Evolutionary conservation across 2,113 vertebrate species (phyloP).

Genomic region (Hippocampus zosterae): DNA sequence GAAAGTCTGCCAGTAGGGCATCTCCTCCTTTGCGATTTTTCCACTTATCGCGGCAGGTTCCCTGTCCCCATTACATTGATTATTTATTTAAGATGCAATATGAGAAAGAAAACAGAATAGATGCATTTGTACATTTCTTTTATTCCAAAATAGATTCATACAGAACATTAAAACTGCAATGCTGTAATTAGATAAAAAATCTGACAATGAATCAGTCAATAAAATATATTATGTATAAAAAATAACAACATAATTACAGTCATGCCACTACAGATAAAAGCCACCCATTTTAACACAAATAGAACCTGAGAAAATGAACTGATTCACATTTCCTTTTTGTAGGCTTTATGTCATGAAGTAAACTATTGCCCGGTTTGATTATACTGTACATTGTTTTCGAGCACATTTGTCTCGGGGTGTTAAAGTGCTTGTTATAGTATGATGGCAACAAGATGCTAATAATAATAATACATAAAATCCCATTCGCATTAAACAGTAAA

Average conservation of each 20-base stretch:
- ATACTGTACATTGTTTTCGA: conserved; percentile 22
- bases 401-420: conserved; percentile 31
- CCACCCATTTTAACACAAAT: conserved; percentile 11
- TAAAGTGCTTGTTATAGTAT: conserved; percentile 64
- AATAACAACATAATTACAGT: conserved; percentile 34
- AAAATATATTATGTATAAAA: conserved; percentile 44
- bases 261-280: conserved; percentile 2
- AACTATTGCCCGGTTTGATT: conserved; percentile 14
- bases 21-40: too few relatives aligned
- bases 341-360: conserved; percentile 11
- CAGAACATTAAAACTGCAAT: conserved; percentile 5
- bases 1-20: too few relatives aligned
- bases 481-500: conserved; percentile 2
- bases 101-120: not conserved
- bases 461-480: conserved; percentile 13
- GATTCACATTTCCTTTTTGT: conserved; percentile 21
- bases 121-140: not conserved
- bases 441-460: conserved; percentile 37
- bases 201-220: not conserved
- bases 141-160: not conserved
- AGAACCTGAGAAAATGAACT: conserved; percentile 36
- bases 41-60: too few relatives aligned
- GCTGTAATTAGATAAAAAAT: conserved; percentile 20
- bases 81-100: not conserved
- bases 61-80: too few relatives aligned